A percentile compares a stretch with the other conserved stretches of the same genome.
Conservation (phyloP, 2,797 vertebrate genomes). For the Falco peregrinus region DNA sequence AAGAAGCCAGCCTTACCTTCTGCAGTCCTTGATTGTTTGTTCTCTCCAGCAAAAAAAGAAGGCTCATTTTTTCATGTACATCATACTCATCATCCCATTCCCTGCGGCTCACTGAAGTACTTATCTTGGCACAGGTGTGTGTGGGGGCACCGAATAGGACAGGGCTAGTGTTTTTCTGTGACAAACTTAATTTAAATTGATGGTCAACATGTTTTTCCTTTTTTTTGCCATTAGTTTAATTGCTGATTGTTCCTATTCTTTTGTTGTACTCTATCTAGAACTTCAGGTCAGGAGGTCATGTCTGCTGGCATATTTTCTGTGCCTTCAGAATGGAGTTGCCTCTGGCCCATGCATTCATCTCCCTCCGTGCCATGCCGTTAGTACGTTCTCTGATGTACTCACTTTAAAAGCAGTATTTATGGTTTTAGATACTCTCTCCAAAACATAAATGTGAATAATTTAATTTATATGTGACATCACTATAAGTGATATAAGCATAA, state of each 20-base stretch:
- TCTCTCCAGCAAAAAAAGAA: not conserved
- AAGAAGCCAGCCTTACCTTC: not conserved
- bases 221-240: constrained; percentile 5
- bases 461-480: not conserved
- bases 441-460: constrained; percentile 20
- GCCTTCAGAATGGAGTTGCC: not conserved
- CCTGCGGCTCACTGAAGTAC: not conserved
- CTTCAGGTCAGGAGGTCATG: constrained; percentile 30
- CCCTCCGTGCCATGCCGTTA: not conserved
- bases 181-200: not conserved
- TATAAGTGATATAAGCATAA: not conserved
- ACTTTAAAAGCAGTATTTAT: not conserved
- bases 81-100: not conserved
- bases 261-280: constrained; percentile 27
- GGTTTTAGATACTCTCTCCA: not conserved
- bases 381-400: not conserved
- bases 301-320: constrained; percentile 8
- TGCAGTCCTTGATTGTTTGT: not conserved
- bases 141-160: not conserved
- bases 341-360: not conserved
- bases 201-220: not conserved
- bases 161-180: not conserved
- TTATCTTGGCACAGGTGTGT: not conserved
- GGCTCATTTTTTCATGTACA: not conserved
- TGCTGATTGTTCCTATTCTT: constrained; percentile 11